These are phyloP conservation scores for Nyctibius bracteatus DNA, from an alignment of 2,113 vertebrate species.

Conservation along the genomic window DNA sequence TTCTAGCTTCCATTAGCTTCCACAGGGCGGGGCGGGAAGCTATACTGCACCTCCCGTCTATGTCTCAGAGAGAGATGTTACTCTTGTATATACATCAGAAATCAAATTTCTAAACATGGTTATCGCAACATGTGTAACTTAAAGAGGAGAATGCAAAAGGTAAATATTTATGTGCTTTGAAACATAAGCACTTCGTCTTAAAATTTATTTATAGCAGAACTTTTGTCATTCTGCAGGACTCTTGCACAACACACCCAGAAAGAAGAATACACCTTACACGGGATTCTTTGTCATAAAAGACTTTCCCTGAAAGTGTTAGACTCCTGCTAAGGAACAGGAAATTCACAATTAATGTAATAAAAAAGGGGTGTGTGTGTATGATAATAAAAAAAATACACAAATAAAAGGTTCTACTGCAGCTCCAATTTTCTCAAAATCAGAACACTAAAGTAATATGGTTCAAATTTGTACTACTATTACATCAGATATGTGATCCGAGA, in stretches of 20 bases:
- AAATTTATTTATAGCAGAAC: neutral
- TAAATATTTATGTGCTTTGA: neutral
- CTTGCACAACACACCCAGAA: neutral
- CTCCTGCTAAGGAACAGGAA: neutral
- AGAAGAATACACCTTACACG: neutral
- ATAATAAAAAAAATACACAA: neutral
- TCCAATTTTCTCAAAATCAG: neutral
- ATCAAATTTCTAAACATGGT: neutral
- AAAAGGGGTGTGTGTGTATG: neutral
- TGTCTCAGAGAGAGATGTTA: neutral
- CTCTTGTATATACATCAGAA: neutral
- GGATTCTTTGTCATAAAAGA: neutral
- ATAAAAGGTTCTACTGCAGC: neutral
- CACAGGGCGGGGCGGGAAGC: neutral
- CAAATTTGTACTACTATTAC: neutral
- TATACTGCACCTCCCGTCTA: neutral
- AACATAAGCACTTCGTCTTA: neutral
- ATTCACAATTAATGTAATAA: neutral
- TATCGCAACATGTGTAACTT: neutral
- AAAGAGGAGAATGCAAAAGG: neutral
- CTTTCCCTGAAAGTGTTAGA: neutral
- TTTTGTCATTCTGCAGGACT: neutral
- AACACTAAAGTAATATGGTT: neutral
- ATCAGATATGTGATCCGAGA: neutral
- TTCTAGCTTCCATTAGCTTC: neutral